These are phyloP conservation scores for Fragum sueziense DNA, from an alignment of 2,888 invertebrate species.

Conservation along the genomic window DNA sequence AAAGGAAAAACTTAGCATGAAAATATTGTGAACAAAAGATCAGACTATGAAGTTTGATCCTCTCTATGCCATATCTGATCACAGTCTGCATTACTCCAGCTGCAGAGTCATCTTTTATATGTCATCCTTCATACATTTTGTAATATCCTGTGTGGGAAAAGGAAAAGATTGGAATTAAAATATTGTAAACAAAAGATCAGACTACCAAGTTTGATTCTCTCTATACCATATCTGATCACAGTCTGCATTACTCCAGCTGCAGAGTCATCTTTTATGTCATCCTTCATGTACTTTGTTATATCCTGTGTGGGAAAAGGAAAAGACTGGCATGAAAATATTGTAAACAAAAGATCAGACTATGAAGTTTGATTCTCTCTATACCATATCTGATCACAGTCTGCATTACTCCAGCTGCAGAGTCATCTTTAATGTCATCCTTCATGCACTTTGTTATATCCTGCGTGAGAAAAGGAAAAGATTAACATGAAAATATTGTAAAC, in stretches of 20 bases:
- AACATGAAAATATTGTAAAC: too few species aligned
- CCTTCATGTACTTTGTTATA: conserved; percentile 93
- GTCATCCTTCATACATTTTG: conserved; percentile 95
- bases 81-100: conserved; percentile 70
- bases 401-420: conserved; percentile 64
- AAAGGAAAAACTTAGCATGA: conserved; percentile 35
- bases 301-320: conserved; percentile 87
- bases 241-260: conserved; percentile 69
- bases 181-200: too few species aligned
- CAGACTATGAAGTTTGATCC: conserved; percentile 86
- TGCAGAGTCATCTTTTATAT: conserved; percentile 86
- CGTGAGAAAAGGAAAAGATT: too few species aligned
- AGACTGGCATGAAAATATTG: too few species aligned
- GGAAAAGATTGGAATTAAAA: neutral
- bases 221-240: conserved; percentile 87
- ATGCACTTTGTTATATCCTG: conserved; percentile 95
- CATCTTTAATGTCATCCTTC: conserved; percentile 92
- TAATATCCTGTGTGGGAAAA: conserved; percentile 88
- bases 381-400: conserved; percentile 85
- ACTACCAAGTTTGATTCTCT: too few species aligned
- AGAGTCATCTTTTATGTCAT: conserved; percentile 89
- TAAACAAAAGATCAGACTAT: too few species aligned
- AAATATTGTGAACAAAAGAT: neutral
- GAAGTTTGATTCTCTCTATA: conserved; percentile 94
- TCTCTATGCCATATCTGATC: conserved; percentile 89